Conservation (phyloP, 2,888 invertebrate species). For the Hesperia comma region DNA sequence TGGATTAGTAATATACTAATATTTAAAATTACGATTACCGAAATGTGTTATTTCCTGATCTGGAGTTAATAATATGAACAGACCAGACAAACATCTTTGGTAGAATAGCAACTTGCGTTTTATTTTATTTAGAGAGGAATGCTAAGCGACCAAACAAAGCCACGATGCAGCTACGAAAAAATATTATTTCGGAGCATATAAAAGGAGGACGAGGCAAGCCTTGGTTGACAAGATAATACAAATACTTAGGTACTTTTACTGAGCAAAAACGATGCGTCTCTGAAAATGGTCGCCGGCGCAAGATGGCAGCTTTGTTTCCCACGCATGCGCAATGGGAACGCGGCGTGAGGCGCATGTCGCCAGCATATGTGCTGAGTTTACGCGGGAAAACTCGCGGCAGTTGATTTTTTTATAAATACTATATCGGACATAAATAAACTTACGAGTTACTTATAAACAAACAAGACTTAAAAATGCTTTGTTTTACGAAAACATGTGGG, state of each 20-base stretch:
- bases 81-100: no score
- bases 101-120: no score
- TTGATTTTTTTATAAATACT: constrained; percentile 50
- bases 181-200: constrained; percentile 1
- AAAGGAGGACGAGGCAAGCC: constrained; percentile 29
- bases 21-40: no score
- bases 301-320: constrained; percentile 69
- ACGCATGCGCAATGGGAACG: constrained; percentile 74
- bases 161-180: not conserved
- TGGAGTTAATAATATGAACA: no score
- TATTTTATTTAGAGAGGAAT: no score
- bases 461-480: not conserved
- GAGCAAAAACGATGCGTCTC: constrained; percentile 55
- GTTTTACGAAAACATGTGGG: not conserved
- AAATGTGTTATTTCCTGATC: no score
- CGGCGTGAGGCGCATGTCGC: constrained; percentile 44
- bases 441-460: constrained; percentile 14
- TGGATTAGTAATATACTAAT: no score
- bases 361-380: constrained; percentile 69
- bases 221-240: constrained; percentile 46
- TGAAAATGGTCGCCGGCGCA: constrained; percentile 62
- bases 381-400: constrained; percentile 64
- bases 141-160: no score
- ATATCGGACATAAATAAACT: constrained; percentile 29
- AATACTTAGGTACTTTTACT: constrained; percentile 51